These are phyloP conservation scores for Theodoxus fluviatilis DNA, from an alignment of 2,888 invertebrate species.

Conservation along the genomic window DNA sequence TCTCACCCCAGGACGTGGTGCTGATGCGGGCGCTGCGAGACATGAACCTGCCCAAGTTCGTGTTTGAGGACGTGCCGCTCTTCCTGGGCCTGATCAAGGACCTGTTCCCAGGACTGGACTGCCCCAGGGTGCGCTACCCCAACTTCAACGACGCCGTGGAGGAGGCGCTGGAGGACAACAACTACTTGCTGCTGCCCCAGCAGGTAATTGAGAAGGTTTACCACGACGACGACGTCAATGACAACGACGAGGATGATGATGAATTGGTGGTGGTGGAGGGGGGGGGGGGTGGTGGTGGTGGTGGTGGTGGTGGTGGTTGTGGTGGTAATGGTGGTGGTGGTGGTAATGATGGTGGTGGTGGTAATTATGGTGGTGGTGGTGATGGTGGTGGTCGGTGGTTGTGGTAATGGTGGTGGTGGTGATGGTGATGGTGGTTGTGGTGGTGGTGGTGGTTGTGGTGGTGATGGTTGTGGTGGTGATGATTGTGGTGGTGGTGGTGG, in stretches of 20 bases:
- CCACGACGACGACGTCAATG: background rate
- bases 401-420: no score
- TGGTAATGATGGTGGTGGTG: background rate
- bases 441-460: no score
- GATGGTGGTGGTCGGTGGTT: background rate
- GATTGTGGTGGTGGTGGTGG: no score
- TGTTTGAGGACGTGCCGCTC: conserved; percentile 87
- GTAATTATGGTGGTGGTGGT: background rate
- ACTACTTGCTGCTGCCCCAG: conserved; percentile 75
- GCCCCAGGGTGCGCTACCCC: conserved; percentile 86
- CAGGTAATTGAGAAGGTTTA: conserved; percentile 70
- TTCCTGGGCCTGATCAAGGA: conserved; percentile 88
- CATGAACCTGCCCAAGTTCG: conserved; percentile 92
- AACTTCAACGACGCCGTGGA: conserved; percentile 84
- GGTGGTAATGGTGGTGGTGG: background rate
- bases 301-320: background rate
- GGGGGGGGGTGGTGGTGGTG: background rate
- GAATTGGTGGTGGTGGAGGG: no score
- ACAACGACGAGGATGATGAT: no score
- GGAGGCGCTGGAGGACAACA: conserved; percentile 73
- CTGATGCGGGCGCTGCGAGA: conserved; percentile 89
- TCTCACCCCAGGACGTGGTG: conserved; percentile 77
- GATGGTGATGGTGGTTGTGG: no score
- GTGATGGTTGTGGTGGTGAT: no score
- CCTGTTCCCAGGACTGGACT: conserved; percentile 88